Evolutionary conservation across 92 coral and sea anemone genomes (phyloP), one percentile per base, ranked within the genome.

Genomic region (Epizoanthus ramosus): DNA sequence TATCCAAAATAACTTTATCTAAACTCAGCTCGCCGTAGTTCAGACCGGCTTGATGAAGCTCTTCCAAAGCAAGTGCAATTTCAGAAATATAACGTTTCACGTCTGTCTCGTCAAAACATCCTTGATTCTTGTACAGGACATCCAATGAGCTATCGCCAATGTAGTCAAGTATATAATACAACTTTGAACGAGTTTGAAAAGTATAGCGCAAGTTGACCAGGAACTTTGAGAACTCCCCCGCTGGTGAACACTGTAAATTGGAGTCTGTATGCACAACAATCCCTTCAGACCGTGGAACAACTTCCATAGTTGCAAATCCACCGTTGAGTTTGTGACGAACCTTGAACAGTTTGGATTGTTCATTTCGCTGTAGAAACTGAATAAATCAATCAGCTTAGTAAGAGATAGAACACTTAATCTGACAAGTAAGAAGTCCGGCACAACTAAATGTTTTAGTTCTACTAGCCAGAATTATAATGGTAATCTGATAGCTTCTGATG

Each of bases 341-440:
- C 74, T 94, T 95, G 89, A 87, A 96, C 39, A 96, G 88, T 81
- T 94, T 96, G 35, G 98, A 94, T 50, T 61, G 81, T 43, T 87
- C 93, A 80, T 89, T 88, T 83, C 92, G 74, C 67, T 89, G 90
- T 10, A 96, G 94, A 80, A 94, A 96, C 99, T 96, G 68, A 31
- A 84, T 67, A 64, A 21, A 60, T 37, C 68, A 25, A 74, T 10
- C 33, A 14, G 59, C 28, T 59, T 61, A 73, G 54, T 52, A 58
- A 68, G 19, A 81, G 18, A 23, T 50, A 18, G 15, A 74, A 53
- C 23, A 57, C 28, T 43, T 45, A 15, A 64, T 17, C 39, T 21
- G 69, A 21, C 25, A 56, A 66, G 64, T 45, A 56, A 50, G 15
- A 41, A 21, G 21, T 77, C 57, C 66, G 28, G 14, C 22, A 39